Evolutionary conservation across 2,113 vertebrate genomes (phyloP), one percentile per base, ranked within the genome.

Genomic region (Oreotrochilus melanogaster): DNA sequence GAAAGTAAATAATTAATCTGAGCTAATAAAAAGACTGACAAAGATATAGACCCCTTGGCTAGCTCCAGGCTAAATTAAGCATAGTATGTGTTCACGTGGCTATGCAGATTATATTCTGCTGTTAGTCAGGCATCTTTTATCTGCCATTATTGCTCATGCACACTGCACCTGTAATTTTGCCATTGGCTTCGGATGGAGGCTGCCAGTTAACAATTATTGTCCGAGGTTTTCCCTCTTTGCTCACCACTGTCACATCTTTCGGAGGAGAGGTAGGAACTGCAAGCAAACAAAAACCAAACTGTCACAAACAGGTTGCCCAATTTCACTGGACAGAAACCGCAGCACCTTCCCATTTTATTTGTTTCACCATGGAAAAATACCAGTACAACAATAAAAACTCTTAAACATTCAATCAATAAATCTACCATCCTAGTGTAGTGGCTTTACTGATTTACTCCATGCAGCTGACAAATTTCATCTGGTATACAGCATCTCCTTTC

Each of bases 151-250:
- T 24, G 50, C 60, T 50, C 60, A 25, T 2, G 18, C 48, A 60
- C 43, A 66, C 18, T 48, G 69, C 75, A 99, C 99, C 99, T 92
- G 99, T 99, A 81, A 99, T 99, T 94, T 99, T 99, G 81, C 99
- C 99, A 2, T 99, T 99, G 96, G 99, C 99, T 96, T 99, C 99
- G 2, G 99, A 99, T 0, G 99, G 99, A 30, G 99, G 99, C 97
- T 99, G 99, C 99, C 99, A 99, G 97, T 99, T 99, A 14, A 99
- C 98, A 35, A 99, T 99, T 74, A 99, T 99, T 65, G 99, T 99
- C 62, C 99, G 98, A 22, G 99, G 99, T 23, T 99, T 99, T 62
- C 99, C 99, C 96, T 99, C 99, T 97, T 99, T 99, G 98, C 99
- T 99, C 92, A 99, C 99, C 83, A 99, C 99, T 0, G 99, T 99